A percentile compares a stretch with the other conserved stretches of the same genome.
phyloP scores from a whole-genome alignment of 2,797 vertebrate genomes.

The Sphenopsis melanotis region DNA sequence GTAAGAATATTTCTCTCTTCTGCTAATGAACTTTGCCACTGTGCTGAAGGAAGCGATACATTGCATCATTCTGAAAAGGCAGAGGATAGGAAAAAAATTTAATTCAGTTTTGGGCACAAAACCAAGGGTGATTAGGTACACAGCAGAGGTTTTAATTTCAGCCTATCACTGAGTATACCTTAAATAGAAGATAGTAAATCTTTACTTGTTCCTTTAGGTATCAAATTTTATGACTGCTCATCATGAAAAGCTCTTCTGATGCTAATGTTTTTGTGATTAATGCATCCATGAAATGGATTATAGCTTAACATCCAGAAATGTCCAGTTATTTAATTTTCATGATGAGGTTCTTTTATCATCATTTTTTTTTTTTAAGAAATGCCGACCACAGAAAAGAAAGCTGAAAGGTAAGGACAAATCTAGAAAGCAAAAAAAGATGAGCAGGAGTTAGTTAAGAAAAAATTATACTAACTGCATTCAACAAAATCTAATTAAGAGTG shows the following conservation, averaged over 20 bases:
- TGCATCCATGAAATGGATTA: neutral
- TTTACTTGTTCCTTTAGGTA: neutral
- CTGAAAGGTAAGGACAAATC: neutral
- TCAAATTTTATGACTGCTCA: neutral
- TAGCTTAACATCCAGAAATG: neutral
- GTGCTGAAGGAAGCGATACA: neutral
- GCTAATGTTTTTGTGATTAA: neutral
- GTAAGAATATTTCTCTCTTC: neutral
- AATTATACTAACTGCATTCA: neutral
- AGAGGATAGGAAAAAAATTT: neutral
- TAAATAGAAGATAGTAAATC: neutral
- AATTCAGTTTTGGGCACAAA: neutral
- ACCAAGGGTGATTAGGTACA: neutral
- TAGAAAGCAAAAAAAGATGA: neutral
- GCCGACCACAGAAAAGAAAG: neutral
- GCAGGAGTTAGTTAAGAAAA: neutral
- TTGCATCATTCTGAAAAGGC: neutral
- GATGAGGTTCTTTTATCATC: neutral
- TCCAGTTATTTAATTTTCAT: neutral
- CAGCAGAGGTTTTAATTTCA: neutral
- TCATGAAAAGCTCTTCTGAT: neutral
- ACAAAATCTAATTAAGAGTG: conserved; percentile 1
- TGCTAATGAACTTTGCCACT: neutral
- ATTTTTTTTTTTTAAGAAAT: neutral
- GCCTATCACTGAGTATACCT: neutral